Evolutionary conservation across 1,140 invertebrate species (phyloP).

Genomic region (Mesaphorura yosii): DNA sequence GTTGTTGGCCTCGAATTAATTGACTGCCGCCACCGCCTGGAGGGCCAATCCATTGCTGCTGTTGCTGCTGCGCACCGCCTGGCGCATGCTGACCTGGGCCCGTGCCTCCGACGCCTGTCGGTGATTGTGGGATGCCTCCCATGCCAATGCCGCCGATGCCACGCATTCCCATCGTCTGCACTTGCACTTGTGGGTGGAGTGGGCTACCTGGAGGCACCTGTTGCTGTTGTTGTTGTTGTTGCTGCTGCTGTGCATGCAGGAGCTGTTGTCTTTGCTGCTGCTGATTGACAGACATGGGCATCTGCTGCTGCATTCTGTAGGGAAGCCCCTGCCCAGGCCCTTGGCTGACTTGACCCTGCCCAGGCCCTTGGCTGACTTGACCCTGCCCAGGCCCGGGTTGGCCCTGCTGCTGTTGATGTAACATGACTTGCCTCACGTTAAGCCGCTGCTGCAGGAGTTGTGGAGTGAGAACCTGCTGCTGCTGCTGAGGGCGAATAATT

Average conservation of each 20-base stretch:
- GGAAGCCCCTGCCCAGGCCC: too few species aligned
- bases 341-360: neutral
- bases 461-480: neutral
- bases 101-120: too few species aligned
- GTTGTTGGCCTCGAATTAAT: too few species aligned
- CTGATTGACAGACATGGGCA: neutral
- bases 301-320: neutral
- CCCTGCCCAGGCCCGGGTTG: neutral
- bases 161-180: neutral
- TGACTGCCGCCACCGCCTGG: too few species aligned
- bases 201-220: neutral
- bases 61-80: neutral
- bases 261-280: constrained; percentile 6
- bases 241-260: neutral
- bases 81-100: neutral
- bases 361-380: neutral
- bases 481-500: neutral
- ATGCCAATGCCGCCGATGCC: too few species aligned
- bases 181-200: constrained; percentile 5
- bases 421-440: constrained; percentile 5
- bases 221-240: too few species aligned
- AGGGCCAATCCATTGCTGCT: constrained; percentile 2
- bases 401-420: constrained; percentile 2
- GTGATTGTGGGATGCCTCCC: too few species aligned
- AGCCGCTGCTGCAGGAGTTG: neutral